Evolutionary conservation across 2,888 invertebrate species (phyloP), one percentile per base, ranked within the genome.

Genomic region (Galeruca laticollis): DNA sequence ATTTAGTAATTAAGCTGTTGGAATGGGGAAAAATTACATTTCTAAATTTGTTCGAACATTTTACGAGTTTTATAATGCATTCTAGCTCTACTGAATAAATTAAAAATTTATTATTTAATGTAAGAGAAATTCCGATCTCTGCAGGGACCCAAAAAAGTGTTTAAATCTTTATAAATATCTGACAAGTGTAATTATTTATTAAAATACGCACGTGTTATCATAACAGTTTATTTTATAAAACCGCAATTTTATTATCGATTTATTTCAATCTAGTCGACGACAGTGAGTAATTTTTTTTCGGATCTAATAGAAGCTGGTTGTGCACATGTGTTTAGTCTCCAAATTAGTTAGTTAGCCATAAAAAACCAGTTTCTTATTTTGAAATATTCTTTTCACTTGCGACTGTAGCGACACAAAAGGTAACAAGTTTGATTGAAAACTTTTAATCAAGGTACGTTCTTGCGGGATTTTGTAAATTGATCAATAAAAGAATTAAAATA

Each of bases 241-340:
- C 47, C 47, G 18, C 47, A 47, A 47, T 2, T 18, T 18, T n/a
- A 15, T 47, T 18, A 47, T 47, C 47, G 47, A 47, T 47, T 47
- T 47, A 47, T 47, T 15, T 47, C 18, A 47, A 47, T 47, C 15
- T 47, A 18, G 6, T 9, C n/a, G 18, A 18, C 15, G 47, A 47
- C 47, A 47, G 47, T 47, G 47, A 47, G 9, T 47, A 15, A 47
- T 47, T 47, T 47, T 47, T 47, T 47, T 47, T 47, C 15, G 43
- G 15, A 18, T 47, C 43, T 47, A 47, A 47, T 47, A 47, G 15
- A 15, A 8, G 43, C 43, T n/a, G 43, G 5, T 47, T n/a, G n/a
- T 18, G 15, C 4, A 8, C 8, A 47, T 15, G 15, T 47, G 18
- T 47, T 18, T 47, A 47, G 8, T 47, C 15, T 9, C 1, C 15